A percentile compares a stretch with the other conserved stretches of the same genome.
These are phyloP conservation scores for Hermetia illucens DNA, from an alignment of 1,140 invertebrate species.

Conservation along the genomic window DNA sequence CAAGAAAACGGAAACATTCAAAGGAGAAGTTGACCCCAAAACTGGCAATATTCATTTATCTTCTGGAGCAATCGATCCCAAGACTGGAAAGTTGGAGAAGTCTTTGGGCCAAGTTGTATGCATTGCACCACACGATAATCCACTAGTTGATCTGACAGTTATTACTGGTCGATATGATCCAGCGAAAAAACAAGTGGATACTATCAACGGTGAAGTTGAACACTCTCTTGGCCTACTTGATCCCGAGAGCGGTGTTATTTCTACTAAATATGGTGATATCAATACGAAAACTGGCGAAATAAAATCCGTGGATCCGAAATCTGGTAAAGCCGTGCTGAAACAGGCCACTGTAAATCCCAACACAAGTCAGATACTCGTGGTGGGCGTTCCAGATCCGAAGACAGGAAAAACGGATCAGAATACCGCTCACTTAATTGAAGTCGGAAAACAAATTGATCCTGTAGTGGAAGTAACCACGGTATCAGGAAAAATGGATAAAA, in stretches of 20 bases:
- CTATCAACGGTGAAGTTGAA: conserved; percentile 43
- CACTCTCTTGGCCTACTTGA: conserved; percentile 47
- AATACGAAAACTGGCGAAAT: conserved; percentile 48
- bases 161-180: conserved; percentile 47
- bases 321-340: conserved; percentile 40
- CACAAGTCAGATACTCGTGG: too few species aligned
- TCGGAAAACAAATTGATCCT: conserved; percentile 45
- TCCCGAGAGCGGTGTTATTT: conserved; percentile 45
- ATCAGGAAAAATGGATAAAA: conserved; percentile 46
- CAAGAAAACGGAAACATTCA: conserved; percentile 42
- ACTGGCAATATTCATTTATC: conserved; percentile 49
- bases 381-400: conserved; percentile 44
- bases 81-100: conserved; percentile 42
- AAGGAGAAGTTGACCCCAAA: conserved; percentile 42
- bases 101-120: conserved; percentile 45
- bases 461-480: conserved; percentile 46
- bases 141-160: conserved; percentile 49
- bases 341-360: too few species aligned
- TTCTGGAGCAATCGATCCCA: conserved; percentile 42
- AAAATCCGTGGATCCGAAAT: conserved; percentile 37
- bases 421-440: conserved; percentile 42
- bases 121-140: conserved; percentile 49
- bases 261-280: conserved; percentile 50
- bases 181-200: conserved; percentile 40
- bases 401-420: conserved; percentile 44